phyloP scores from a whole-genome alignment of 2,888 invertebrate genomes.

The Cephus sareptanus region DNA sequence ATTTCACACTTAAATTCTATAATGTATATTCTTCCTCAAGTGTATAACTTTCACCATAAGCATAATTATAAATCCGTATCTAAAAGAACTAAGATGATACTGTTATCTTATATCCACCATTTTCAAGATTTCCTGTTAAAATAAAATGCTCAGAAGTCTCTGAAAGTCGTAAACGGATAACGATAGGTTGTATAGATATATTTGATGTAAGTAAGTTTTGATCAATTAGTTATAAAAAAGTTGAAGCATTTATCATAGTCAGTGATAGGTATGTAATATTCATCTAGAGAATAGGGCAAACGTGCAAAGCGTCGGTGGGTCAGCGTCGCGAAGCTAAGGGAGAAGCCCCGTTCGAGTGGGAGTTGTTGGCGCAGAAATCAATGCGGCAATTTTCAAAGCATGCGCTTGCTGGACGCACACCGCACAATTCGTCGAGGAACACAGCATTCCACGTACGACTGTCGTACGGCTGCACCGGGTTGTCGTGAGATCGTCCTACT shows the following conservation, averaged over 20 bases:
- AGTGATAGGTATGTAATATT: background rate
- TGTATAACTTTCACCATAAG: background rate
- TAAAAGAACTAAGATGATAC: background rate
- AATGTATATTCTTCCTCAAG: background rate
- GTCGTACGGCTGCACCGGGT: background rate
- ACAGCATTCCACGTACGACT: background rate
- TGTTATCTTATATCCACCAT: background rate
- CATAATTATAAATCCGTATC: background rate
- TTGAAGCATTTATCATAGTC: background rate
- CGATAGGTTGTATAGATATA: background rate
- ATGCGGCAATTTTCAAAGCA: constrained; percentile 62
- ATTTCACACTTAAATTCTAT: background rate
- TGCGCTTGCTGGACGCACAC: constrained; percentile 44
- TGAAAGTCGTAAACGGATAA: background rate
- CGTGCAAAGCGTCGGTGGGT: background rate
- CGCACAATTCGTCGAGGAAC: background rate
- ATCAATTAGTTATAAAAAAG: background rate
- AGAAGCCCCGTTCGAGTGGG: constrained; percentile 2
- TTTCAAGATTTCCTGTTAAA: background rate
- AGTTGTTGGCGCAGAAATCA: constrained; percentile 64
- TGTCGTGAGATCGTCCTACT: background rate
- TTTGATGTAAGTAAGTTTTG: background rate
- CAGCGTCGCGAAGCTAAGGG: background rate
- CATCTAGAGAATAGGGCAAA: background rate
- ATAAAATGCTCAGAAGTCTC: background rate